Conservation (phyloP, 2,888 invertebrate genomes). For the Ernsta delagoae region DNA sequence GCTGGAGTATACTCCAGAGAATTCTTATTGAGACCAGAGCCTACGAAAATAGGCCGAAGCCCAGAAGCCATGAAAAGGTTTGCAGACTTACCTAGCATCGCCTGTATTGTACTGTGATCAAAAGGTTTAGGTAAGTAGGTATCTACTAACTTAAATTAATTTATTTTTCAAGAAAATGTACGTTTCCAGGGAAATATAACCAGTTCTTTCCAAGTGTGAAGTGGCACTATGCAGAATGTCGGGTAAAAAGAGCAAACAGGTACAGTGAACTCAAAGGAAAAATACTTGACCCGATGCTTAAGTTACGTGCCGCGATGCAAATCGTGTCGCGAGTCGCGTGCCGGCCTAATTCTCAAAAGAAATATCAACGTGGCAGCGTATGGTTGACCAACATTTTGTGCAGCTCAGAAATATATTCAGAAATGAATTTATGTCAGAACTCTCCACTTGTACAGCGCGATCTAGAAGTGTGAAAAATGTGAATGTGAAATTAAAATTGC, state of each 20-base stretch:
- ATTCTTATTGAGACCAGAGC: too few relatives aligned
- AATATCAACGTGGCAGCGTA: slow-evolving; percentile 12
- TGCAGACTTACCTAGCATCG: too few relatives aligned
- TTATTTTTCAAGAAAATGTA: neutral
- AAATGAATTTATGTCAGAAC: slow-evolving; percentile 25
- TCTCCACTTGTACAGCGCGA: slow-evolving; percentile 22
- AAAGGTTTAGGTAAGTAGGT: too few relatives aligned
- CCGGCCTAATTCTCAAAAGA: slow-evolving; percentile 35
- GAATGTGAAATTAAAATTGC: neutral
- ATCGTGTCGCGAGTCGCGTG: slow-evolving; percentile 37
- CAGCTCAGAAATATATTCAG: slow-evolving; percentile 24
- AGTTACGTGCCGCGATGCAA: slow-evolving; percentile 31
- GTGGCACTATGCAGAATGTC: slow-evolving; percentile 16
- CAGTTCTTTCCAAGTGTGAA: slow-evolving; percentile 11
- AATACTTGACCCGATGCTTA: slow-evolving; percentile 35
- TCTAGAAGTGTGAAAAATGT: slow-evolving; percentile 14
- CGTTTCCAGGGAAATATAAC: neutral
- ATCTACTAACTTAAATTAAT: too few relatives aligned
- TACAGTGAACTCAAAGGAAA: slow-evolving; percentile 10
- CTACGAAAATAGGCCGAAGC: too few relatives aligned
- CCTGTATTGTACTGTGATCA: too few relatives aligned
- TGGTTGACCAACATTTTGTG: slow-evolving; percentile 33
- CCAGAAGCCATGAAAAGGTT: too few relatives aligned
- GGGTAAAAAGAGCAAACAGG: slow-evolving; percentile 28
- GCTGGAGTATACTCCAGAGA: too few relatives aligned